Conservation (phyloP, 2,797 vertebrate genomes). For the Sandelia bainsii region DNA sequence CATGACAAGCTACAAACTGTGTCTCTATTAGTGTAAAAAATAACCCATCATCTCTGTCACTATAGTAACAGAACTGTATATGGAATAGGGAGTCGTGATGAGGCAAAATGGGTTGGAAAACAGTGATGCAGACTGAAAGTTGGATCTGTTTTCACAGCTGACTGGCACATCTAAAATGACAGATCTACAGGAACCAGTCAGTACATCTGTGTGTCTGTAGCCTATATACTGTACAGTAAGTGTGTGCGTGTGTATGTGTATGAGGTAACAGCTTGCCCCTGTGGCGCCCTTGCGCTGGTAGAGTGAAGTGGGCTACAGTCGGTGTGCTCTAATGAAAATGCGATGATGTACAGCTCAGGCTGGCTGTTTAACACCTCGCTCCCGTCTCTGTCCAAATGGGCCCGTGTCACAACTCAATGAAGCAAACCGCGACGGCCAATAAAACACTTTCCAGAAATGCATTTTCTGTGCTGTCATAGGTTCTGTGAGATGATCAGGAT, state of each 20-base stretch:
- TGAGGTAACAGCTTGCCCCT: conserved; percentile 52
- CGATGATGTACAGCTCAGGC: conserved; percentile 54
- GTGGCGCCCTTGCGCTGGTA: conserved; percentile 46
- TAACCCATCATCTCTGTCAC: neutral
- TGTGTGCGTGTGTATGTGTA: conserved; percentile 15
- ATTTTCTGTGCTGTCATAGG: conserved; percentile 18
- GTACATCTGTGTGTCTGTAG: no score
- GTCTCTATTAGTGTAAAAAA: neutral
- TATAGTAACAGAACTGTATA: neutral
- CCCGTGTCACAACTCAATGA: conserved; percentile 41
- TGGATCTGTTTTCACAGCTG: neutral
- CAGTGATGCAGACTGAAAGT: neutral
- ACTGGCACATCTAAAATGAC: no score
- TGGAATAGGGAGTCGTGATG: conserved; percentile 5
- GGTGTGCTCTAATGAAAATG: conserved; percentile 60
- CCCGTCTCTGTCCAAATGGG: conserved; percentile 37
- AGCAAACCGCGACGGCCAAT: conserved; percentile 12
- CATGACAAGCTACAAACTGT: neutral
- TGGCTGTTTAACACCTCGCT: conserved; percentile 25
- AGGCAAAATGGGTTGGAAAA: neutral
- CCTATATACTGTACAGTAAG: neutral
- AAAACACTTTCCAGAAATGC: conserved; percentile 27
- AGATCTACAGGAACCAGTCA: no score
- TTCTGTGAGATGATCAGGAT: conserved; percentile 14
- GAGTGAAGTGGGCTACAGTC: conserved; percentile 33